phyloP scores from a whole-genome alignment of 2,888 invertebrate genomes.

The Idaea dimidiata region DNA sequence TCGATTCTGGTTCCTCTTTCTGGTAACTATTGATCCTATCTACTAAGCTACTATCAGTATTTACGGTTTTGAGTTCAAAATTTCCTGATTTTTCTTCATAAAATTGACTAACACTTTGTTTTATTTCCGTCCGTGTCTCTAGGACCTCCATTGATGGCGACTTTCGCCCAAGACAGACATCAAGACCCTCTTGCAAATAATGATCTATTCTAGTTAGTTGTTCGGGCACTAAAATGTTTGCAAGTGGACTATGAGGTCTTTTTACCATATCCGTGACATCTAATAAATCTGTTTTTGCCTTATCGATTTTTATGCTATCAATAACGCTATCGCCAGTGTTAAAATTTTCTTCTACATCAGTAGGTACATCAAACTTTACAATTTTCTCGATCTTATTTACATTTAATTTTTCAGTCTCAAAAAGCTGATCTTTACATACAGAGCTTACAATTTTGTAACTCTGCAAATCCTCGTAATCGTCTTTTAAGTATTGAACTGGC shows the following conservation, averaged over 20 bases:
- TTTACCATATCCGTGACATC: conserved; percentile 35
- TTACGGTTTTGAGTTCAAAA: conserved; percentile 14
- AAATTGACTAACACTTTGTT: conserved; percentile 12
- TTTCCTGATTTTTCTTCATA: conserved; percentile 29
- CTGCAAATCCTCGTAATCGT: conserved; percentile 66
- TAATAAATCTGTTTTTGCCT: conserved; percentile 14
- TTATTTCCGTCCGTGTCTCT: conserved; percentile 10
- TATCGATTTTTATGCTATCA: conserved; percentile 10
- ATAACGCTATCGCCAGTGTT: conserved; percentile 8
- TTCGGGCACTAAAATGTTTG: conserved; percentile 61
- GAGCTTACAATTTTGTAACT: conserved; percentile 76
- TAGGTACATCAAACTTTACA: conserved; percentile 28
- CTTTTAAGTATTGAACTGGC: conserved; percentile 56
- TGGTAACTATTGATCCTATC: conserved; percentile 20
- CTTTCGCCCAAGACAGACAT: conserved; percentile 51
- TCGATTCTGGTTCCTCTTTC: conserved; percentile 24
- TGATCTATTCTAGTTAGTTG: conserved; percentile 67
- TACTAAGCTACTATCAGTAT: conserved; percentile 22
- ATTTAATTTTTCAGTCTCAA: conserved; percentile 34
- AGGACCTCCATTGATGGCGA: conserved; percentile 17
- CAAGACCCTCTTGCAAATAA: conserved; percentile 69
- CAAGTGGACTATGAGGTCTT: conserved; percentile 58
- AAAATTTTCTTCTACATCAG: conserved; percentile 7
- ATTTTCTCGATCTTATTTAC: conserved; percentile 14
- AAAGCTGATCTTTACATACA: conserved; percentile 55